phyloP scores from a whole-genome alignment of 2,888 invertebrate genomes.

The Sminthurides aquaticus region DNA sequence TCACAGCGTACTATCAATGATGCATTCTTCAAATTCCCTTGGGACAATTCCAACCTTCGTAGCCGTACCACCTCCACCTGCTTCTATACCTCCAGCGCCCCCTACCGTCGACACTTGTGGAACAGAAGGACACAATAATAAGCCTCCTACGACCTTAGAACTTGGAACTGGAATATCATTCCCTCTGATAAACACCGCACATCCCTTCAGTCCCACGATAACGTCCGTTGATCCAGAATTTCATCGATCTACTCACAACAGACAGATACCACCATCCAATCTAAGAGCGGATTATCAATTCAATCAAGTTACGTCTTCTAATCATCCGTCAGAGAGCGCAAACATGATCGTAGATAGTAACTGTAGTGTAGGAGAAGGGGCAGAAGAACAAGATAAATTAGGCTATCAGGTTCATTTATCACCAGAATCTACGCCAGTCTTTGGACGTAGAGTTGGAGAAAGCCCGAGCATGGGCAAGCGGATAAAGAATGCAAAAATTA shows the following conservation, averaged over 20 bases:
- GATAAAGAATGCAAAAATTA: constrained; percentile 7
- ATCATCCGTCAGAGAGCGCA: background rate
- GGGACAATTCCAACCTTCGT: constrained; percentile 3
- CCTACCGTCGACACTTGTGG: background rate
- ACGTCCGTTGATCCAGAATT: constrained; percentile 32
- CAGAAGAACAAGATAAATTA: no score
- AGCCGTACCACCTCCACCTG: constrained; percentile 4
- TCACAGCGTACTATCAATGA: background rate
- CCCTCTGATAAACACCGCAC: constrained; percentile 23
- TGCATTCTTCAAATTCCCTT: background rate
- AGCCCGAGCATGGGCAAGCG: background rate
- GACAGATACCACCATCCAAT: no score
- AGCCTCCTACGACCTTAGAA: background rate
- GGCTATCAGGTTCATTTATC: no score
- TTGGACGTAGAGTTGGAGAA: no score
- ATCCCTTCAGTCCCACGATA: constrained; percentile 40
- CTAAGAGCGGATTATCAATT: background rate
- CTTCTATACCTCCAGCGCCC: background rate
- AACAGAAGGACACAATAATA: background rate
- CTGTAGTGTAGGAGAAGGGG: no score
- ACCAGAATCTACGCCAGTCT: no score
- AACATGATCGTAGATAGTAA: no score
- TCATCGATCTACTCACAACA: background rate
- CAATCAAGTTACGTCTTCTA: background rate
- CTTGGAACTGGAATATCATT: background rate